Percentiles rank a stretch among this genome's conserved stretches.
phyloP scores from a whole-genome alignment of 2,113 vertebrate species.

The Craseonycteris thonglongyai region DNA sequence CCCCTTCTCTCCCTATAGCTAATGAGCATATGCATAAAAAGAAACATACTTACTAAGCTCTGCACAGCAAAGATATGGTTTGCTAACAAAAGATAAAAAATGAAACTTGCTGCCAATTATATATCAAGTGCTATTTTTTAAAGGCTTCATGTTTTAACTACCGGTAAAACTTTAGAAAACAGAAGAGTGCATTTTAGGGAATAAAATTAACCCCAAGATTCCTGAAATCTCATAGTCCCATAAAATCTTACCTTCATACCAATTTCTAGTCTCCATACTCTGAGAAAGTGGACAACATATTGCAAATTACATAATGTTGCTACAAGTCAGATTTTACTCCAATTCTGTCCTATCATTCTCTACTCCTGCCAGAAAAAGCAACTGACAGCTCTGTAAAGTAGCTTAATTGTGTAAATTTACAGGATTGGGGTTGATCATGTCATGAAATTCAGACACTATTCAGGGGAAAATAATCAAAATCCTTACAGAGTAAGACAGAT shows the following conservation, averaged over 20 bases:
- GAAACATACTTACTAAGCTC: neutral
- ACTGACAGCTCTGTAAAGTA: neutral
- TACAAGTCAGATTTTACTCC: neutral
- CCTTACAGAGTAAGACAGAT: neutral
- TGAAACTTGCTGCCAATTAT: neutral
- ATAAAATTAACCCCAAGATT: neutral
- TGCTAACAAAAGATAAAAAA: conserved; percentile 14
- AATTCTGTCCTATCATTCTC: neutral
- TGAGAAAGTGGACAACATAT: neutral
- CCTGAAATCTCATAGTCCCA: neutral
- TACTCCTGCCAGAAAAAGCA: neutral
- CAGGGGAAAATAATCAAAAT: neutral
- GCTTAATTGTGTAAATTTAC: neutral
- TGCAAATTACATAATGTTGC: neutral
- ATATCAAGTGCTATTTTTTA: conserved; percentile 21
- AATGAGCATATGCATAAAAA: neutral
- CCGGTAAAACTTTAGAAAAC: neutral
- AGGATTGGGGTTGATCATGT: neutral
- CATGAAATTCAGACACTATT: neutral
- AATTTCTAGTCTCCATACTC: neutral
- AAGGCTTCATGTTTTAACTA: neutral
- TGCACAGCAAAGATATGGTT: neutral
- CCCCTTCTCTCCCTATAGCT: neutral
- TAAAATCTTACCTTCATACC: neutral
- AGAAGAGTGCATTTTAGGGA: neutral